A percentile compares a stretch with the other conserved stretches of the same genome.
phyloP scores from a whole-genome alignment of 2,888 invertebrate genomes.

The Andrena chrysosceles region DNA sequence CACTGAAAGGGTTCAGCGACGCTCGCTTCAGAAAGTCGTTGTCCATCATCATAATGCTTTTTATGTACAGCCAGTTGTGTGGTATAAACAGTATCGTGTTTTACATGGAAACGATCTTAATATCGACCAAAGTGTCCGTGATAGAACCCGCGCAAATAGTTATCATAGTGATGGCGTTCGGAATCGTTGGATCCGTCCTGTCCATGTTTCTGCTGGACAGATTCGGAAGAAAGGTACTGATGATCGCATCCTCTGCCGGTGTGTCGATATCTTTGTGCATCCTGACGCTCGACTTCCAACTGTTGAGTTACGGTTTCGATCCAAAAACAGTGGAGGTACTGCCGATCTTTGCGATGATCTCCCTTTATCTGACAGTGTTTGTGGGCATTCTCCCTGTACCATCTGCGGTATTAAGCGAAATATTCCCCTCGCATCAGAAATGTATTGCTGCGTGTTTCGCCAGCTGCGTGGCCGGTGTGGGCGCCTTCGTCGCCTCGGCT shows the following conservation, averaged over 20 bases:
- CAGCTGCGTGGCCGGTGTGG: slow-evolving; percentile 63
- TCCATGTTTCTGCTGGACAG: slow-evolving; percentile 78
- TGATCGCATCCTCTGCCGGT: slow-evolving; percentile 70
- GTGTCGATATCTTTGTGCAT: slow-evolving; percentile 61
- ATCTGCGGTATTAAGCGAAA: slow-evolving; percentile 68
- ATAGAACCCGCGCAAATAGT: slow-evolving; percentile 75
- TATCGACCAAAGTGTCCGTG: slow-evolving; percentile 67
- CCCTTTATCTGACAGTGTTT: slow-evolving; percentile 70
- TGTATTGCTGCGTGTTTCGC: slow-evolving; percentile 69
- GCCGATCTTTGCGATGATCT: slow-evolving; percentile 69
- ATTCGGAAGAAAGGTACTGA: slow-evolving; percentile 76
- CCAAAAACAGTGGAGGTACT: slow-evolving; percentile 71
- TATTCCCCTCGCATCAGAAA: slow-evolving; percentile 74
- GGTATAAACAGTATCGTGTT: slow-evolving; percentile 77
- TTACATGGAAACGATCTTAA: slow-evolving; percentile 80
- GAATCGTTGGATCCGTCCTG: slow-evolving; percentile 70
- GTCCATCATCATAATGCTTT: slow-evolving; percentile 70
- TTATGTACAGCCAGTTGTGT: slow-evolving; percentile 77
- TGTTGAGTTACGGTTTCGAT: slow-evolving; percentile 69
- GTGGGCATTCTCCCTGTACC: slow-evolving; percentile 70
- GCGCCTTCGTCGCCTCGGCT: slow-evolving; percentile 64
- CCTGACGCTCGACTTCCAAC: slow-evolving; percentile 72
- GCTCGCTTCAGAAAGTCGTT: slow-evolving; percentile 71
- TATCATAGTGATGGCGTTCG: slow-evolving; percentile 74
- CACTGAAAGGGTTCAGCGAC: slow-evolving; percentile 59